These are phyloP conservation scores for Etia nguti DNA, from an alignment of 2,113 vertebrate species.

Conservation along the genomic window DNA sequence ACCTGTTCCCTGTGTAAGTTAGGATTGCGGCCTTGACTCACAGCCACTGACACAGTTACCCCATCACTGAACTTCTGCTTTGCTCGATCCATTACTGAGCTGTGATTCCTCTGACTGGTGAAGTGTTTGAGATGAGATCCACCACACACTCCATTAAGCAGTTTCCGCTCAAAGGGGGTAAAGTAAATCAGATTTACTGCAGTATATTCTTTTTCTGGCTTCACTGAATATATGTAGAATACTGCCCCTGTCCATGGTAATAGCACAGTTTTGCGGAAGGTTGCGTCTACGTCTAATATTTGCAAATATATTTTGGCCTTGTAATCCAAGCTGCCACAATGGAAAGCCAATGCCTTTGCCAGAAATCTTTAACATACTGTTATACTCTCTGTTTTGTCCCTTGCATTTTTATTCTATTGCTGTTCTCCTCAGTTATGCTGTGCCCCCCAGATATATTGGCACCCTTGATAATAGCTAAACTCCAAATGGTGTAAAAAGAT, in stretches of 20 bases:
- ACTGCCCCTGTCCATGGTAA: background rate
- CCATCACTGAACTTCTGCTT: background rate
- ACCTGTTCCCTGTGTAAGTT: background rate
- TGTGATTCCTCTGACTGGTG: conserved; percentile 16
- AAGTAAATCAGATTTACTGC: conserved; percentile 22
- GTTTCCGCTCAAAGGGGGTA: background rate
- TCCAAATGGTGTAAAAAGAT: background rate
- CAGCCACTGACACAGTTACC: background rate
- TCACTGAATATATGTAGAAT: conserved; percentile 27
- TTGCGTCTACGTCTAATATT: conserved; percentile 10
- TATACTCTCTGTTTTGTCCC: background rate
- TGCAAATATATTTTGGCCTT: conserved; percentile 25
- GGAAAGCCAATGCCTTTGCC: background rate
- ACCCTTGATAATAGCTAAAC: background rate
- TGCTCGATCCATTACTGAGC: background rate
- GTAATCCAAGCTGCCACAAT: background rate
- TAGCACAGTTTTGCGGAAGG: background rate
- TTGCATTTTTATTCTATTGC: background rate
- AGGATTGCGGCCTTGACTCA: background rate
- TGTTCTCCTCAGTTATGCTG: conserved; percentile 4
- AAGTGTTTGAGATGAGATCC: background rate
- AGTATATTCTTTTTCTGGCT: background rate
- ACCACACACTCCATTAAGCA: conserved; percentile 3
- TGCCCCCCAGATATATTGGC: background rate
- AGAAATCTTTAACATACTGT: background rate